phyloP scores from a whole-genome alignment of 2,113 vertebrate genomes.

The Natator depressus region DNA sequence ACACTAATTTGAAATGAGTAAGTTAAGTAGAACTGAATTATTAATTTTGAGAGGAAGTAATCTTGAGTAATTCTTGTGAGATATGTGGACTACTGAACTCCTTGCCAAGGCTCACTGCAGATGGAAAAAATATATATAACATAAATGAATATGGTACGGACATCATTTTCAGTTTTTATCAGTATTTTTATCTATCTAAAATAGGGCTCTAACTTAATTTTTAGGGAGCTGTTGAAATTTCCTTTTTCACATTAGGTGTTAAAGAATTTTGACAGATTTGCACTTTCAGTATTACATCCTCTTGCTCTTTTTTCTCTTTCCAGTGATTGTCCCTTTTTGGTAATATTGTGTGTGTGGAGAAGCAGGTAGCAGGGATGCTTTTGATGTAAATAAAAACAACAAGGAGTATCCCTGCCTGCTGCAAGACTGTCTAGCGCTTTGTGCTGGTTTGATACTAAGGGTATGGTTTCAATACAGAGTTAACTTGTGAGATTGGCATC shows the following conservation, averaged over 20 bases:
- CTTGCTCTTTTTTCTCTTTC: background rate
- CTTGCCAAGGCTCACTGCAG: fast-evolving
- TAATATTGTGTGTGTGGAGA: background rate
- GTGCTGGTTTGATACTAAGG: background rate
- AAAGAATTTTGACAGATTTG: fast-evolving
- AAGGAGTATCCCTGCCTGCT: background rate
- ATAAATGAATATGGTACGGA: background rate
- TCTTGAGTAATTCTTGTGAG: background rate
- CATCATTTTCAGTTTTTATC: background rate
- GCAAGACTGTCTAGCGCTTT: background rate
- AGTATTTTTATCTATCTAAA: background rate
- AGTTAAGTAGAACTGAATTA: fast-evolving
- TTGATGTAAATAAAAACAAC: background rate
- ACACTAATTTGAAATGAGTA: fast-evolving
- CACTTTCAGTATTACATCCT: background rate
- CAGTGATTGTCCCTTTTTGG: background rate
- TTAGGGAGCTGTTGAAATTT: background rate
- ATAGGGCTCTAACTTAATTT: background rate
- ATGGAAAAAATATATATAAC: background rate
- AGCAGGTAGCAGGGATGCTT: background rate
- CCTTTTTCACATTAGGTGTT: background rate
- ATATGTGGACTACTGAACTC: background rate
- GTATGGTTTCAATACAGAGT: background rate
- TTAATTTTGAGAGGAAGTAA: background rate
- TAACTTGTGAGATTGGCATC: background rate